Conservation (phyloP, 1,140 invertebrate species). For the Ericerus pela region DNA sequence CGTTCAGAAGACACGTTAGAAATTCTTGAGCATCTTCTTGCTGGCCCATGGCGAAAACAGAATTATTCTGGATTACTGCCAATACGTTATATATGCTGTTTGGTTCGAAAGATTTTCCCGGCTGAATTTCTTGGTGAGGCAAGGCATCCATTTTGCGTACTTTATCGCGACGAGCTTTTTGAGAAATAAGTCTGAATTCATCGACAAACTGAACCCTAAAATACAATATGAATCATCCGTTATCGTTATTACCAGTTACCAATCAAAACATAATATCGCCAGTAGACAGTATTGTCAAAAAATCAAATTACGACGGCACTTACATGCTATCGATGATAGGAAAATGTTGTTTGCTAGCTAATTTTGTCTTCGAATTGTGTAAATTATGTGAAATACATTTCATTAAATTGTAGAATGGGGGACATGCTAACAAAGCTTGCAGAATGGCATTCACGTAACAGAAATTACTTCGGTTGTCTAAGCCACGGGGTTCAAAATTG, state of each 20-base stretch:
- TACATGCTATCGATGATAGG: slow-evolving; percentile 85
- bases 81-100: slow-evolving; percentile 67
- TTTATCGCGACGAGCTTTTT: slow-evolving; percentile 20
- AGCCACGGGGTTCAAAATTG: slow-evolving; percentile 63
- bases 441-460: slow-evolving; percentile 90
- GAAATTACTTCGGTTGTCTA: slow-evolving; percentile 83
- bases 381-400: slow-evolving; percentile 46
- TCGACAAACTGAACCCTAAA: slow-evolving; percentile 40
- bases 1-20: slow-evolving; percentile 77
- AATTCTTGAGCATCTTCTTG: slow-evolving; percentile 95
- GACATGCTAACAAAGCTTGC: slow-evolving; percentile 78
- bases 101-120: slow-evolving; percentile 62
- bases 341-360: slow-evolving; percentile 43
- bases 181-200: slow-evolving; percentile 24
- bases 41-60: slow-evolving; percentile 55
- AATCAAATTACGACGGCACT: slow-evolving; percentile 39
- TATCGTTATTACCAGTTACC: no score
- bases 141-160: slow-evolving; percentile 6
- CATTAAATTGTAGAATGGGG: slow-evolving; percentile 83
- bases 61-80: slow-evolving; percentile 50
- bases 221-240: slow-evolving; percentile 22
- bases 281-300: no score
- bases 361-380: slow-evolving; percentile 12
- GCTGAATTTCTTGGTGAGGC: slow-evolving; percentile 20
- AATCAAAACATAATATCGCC: no score